Base-by-base conservation (phyloP, 2,797 vertebrate genomes). In the Chelonia mydas region DNA sequence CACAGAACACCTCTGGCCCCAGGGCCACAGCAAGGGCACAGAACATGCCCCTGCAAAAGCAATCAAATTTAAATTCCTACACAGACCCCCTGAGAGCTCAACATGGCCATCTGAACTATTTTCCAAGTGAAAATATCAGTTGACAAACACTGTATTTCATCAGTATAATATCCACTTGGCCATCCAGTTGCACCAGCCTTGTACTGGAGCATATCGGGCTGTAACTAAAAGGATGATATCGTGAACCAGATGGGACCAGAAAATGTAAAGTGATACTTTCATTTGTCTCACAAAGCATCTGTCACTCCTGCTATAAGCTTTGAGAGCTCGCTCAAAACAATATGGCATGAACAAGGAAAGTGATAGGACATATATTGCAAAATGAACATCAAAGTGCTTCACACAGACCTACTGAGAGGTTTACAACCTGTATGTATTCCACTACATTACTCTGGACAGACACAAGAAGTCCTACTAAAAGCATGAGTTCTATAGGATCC, bases 271-370 rank as follows among this genome's bases (percentile, higher is more conserved):
- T 3, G 3, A 4, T 59, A 6, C 49, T 79, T 93, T 61, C 3
- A 7, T 0, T 59, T 82, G 21, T 83, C 25, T 54, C 85, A 25
- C 27, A 57, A 89, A 87, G 76, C 2, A 5, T 0, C 0, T 16
- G 47, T 51, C 4, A 6, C 17, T 88, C 1, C 28, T 0, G 0
- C 83, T 82, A 41, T 45, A 91, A 59, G 6, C 25, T 95, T 92
- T 45, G 19, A 7, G 45, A 72, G n/a, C 0, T 1, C 1, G 11
- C 65, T 0, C 0, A 0, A 74, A 53, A 21, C 0, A 2, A n/a
- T 50, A 59, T 41, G 21, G 19, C 68, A 72, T 11, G 21, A n/a
- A 41, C 65, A 65, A 65, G 77, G 23, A 37, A 77, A 59, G 33
- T 15, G 47, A 49, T 49, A 49, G 77, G 87, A 1, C 5, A 72